Evolutionary conservation across 2,888 invertebrate species (phyloP).

Genomic region (Tipula helvola): DNA sequence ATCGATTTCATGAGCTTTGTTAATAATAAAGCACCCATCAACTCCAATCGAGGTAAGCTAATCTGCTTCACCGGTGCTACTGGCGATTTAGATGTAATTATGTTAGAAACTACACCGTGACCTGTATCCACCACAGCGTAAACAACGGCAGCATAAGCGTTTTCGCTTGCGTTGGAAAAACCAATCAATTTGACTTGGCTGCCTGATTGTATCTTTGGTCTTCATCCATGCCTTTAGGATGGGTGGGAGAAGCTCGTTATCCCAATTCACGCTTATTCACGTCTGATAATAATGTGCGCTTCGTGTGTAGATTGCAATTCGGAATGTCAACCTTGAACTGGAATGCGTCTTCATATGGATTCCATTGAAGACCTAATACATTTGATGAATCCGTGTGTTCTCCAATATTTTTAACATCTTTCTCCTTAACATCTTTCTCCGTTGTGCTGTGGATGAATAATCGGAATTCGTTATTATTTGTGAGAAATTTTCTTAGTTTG

Average conservation of each 20-base stretch:
- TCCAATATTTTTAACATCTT: neutral
- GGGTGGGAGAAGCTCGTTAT: too few relatives aligned
- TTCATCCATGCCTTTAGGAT: too few relatives aligned
- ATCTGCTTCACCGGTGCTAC: too few relatives aligned
- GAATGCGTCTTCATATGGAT: neutral
- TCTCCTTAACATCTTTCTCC: too few relatives aligned
- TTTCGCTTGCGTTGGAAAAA: too few relatives aligned
- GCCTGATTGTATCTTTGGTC: neutral
- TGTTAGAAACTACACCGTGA: too few relatives aligned
- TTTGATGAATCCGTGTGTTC: neutral
- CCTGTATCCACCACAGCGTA: too few relatives aligned
- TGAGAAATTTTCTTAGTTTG: neutral
- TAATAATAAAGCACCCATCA: too few relatives aligned
- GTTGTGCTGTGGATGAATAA: neutral
- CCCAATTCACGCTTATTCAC: neutral
- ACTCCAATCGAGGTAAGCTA: too few relatives aligned
- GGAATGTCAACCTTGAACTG: neutral
- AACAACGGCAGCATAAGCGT: too few relatives aligned
- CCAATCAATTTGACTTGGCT: too few relatives aligned
- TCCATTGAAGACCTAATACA: neutral
- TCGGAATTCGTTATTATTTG: neutral
- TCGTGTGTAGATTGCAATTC: neutral
- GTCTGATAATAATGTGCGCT: neutral
- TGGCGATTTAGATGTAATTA: too few relatives aligned
- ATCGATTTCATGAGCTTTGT: neutral